Conservation (phyloP, 2,797 vertebrate genomes). For the Bradypodion ventrale region DNA sequence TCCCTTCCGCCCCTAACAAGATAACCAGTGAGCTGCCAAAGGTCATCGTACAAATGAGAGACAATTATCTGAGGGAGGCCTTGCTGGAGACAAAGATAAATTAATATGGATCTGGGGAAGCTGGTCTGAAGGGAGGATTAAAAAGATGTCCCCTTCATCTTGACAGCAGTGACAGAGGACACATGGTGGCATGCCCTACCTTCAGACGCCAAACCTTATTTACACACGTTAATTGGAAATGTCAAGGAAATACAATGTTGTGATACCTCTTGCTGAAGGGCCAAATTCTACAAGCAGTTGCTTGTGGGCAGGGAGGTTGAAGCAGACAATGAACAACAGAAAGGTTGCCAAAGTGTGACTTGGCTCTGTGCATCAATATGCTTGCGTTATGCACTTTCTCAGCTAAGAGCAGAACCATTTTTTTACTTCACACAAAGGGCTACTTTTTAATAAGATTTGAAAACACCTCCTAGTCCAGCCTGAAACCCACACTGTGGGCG, state of each 20-base stretch:
- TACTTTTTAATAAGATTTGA: not conserved
- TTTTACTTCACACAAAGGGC: not conserved
- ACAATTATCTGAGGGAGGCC: slow-evolving; percentile 61
- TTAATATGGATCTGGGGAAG: slow-evolving; percentile 55
- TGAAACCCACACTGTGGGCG: too few species aligned
- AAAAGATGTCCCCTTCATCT: slow-evolving; percentile 41
- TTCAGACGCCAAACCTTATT: slow-evolving; percentile 21
- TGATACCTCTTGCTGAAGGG: slow-evolving; percentile 20
- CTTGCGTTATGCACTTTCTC: not conserved
- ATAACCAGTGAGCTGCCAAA: slow-evolving; percentile 57
- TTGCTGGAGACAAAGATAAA: slow-evolving; percentile 61
- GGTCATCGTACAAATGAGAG: slow-evolving; percentile 64
- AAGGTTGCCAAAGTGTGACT: not conserved
- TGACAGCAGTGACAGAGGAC: slow-evolving; percentile 49
- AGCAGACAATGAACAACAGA: not conserved
- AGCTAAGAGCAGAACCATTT: not conserved
- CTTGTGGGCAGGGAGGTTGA: not conserved
- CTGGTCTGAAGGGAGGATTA: slow-evolving; percentile 46
- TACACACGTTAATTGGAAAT: slow-evolving; percentile 19
- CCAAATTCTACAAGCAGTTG: not conserved
- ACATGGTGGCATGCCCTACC: not conserved
- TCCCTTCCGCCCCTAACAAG: slow-evolving; percentile 48
- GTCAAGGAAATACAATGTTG: not conserved
- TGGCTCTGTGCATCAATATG: not conserved
- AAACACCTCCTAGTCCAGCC: slow-evolving; percentile 6